Base-by-base conservation (phyloP, 2,888 invertebrate genomes). In the Agrotis exclamationis region DNA sequence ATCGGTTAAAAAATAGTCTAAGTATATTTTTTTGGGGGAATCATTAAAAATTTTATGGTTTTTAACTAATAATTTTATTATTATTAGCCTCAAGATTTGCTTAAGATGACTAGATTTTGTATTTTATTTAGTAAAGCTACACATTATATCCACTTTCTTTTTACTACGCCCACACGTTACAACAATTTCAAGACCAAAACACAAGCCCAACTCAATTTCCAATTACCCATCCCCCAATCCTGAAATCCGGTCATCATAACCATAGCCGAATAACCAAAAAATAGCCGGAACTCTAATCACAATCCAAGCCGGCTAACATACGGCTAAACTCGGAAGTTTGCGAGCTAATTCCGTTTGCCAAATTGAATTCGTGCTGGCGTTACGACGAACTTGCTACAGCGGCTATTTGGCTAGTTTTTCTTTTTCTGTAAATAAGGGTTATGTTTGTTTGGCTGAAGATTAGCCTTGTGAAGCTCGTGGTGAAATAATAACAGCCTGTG, bases 361-460 rank as follows among this genome's bases (percentile, higher is more conserved):
- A 90, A 89, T 90, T 89, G 89, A 90, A 90, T 87, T 88, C 87
- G 87, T 86, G n/a, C n/a, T n/a, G 83, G 76, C 18, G 7, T 13
- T n/a, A 13, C 39, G 24, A 56, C 63, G n/a, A 54, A 24, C n/a
- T 56, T 39, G 3, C 2, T 57, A 4, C 57, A 13, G 3, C 3
- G 9, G 24, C 9, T 54, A 54, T 18, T 54, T 54, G 11, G 24
- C 24, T 18, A 24, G 24, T 54, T 56, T 56, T 33, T 56, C n/a
- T 13, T 33, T 56, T 11, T n/a, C n/a, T n/a, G 1, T 13, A n/a
- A 24, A 13, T 11, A 28, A 28, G n/a, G n/a, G 63, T 45, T 28
- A 53, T 39, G n/a, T 58, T 72, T 28, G 50, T 44, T 54, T 51
- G 66, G 54, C 44, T 47, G 24, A 58, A 71, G 51, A 71, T 75